phyloP scores from a whole-genome alignment of 2,888 invertebrate genomes.

The Gnatocerus cornutus region DNA sequence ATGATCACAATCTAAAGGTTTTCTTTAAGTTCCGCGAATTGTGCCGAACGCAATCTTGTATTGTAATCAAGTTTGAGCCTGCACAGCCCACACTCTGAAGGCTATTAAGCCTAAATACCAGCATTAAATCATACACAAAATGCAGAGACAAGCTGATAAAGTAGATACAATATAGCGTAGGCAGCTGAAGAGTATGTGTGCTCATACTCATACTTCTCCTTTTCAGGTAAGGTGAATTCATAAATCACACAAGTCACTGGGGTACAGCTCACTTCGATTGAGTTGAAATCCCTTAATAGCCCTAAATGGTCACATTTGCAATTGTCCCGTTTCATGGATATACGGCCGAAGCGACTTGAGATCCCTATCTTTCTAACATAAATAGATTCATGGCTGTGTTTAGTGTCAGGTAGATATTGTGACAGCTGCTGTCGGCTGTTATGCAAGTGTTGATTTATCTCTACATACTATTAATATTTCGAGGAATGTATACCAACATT shows the following conservation, averaged over 20 bases:
- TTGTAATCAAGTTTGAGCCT: slow-evolving; percentile 28
- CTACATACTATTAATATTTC: slow-evolving; percentile 7
- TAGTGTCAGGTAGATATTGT: slow-evolving; percentile 52
- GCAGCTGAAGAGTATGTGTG: slow-evolving; percentile 26
- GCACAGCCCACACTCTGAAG: slow-evolving; percentile 19
- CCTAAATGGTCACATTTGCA: slow-evolving; percentile 69
- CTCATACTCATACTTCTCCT: slow-evolving; percentile 34
- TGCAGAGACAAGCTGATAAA: slow-evolving; percentile 37
- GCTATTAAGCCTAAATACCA: slow-evolving; percentile 35
- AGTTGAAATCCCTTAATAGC: slow-evolving; percentile 70
- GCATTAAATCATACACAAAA: slow-evolving; percentile 40
- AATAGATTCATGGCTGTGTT: slow-evolving; percentile 58
- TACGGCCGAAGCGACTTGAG: slow-evolving; percentile 52
- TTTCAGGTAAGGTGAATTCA: slow-evolving; percentile 48
- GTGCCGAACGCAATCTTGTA: slow-evolving; percentile 18
- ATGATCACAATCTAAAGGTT: background rate
- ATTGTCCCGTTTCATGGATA: slow-evolving; percentile 62
- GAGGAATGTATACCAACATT: background rate
- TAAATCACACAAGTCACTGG: slow-evolving; percentile 65
- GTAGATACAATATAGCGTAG: slow-evolving; percentile 18
- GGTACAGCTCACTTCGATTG: slow-evolving; percentile 68
- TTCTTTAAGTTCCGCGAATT: slow-evolving; percentile 16
- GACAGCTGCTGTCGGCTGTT: slow-evolving; percentile 22
- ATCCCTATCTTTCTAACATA: slow-evolving; percentile 59
- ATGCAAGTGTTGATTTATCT: slow-evolving; percentile 16